These are phyloP conservation scores for Botia almorhae DNA, from an alignment of 2,797 vertebrate genomes.

Conservation along the genomic window DNA sequence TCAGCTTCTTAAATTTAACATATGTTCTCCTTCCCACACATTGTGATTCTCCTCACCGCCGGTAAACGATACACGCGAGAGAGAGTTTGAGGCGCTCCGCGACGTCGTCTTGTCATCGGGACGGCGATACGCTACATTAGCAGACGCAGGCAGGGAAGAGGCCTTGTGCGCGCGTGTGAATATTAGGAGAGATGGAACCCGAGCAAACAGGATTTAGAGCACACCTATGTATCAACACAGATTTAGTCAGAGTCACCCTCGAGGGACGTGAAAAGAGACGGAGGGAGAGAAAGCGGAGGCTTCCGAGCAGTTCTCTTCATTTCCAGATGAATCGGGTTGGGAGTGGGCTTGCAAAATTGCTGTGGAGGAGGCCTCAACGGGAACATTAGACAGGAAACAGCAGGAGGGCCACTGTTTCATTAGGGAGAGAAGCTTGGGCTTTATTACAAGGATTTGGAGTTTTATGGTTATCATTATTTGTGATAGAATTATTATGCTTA, in stretches of 20 bases:
- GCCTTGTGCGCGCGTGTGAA: constrained; percentile 63
- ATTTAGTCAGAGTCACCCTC: constrained; percentile 54
- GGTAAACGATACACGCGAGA: constrained; percentile 12
- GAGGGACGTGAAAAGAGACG: constrained; percentile 45
- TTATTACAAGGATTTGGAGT: constrained; percentile 74
- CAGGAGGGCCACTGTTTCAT: constrained; percentile 71
- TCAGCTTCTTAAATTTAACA: constrained; percentile 52
- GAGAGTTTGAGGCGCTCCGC: constrained; percentile 28
- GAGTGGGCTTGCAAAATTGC: constrained; percentile 75
- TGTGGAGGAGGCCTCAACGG: constrained; percentile 66
- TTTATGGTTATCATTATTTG: constrained; percentile 77
- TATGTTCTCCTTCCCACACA: constrained; percentile 59
- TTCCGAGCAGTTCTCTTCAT: constrained; percentile 65
- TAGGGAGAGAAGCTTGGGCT: constrained; percentile 68
- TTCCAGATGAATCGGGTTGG: constrained; percentile 75
- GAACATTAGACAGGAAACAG: constrained; percentile 70
- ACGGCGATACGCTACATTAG: constrained; percentile 46
- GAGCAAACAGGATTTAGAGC: constrained; percentile 65
- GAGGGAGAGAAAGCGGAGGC: constrained; percentile 40
- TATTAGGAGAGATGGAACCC: constrained; percentile 69
- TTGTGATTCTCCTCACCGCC: constrained; percentile 22
- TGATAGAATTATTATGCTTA: constrained; percentile 70
- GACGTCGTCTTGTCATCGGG: constrained; percentile 47
- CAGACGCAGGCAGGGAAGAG: constrained; percentile 49
- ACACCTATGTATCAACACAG: constrained; percentile 52